Conservation (phyloP, 2,113 vertebrate genomes). For the Irena cyanogastra region DNA sequence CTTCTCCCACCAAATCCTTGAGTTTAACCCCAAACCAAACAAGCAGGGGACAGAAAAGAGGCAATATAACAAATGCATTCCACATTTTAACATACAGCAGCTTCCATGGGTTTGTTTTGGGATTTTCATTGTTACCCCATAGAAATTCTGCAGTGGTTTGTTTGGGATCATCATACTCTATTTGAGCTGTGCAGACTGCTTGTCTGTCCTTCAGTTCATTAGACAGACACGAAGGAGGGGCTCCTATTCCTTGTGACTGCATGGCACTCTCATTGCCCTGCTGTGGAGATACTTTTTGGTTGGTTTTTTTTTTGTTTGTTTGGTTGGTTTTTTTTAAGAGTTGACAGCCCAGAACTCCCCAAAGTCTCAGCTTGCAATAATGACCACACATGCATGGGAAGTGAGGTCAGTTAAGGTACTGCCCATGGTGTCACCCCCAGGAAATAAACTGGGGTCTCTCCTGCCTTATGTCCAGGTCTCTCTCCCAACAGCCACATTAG, state of each 20-base stretch:
- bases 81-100: neutral
- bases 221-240: fast-evolving
- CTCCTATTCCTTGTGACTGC: neutral
- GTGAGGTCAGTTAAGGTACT: neutral
- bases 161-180: neutral
- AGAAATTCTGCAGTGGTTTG: neutral
- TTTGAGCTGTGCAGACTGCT: too few species aligned
- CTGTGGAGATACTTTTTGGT: neutral
- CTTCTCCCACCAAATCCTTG: neutral
- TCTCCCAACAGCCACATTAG: neutral
- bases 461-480: neutral
- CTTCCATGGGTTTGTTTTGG: neutral
- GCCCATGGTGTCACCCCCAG: neutral
- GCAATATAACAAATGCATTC: neutral
- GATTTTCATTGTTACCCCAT: neutral
- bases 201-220: neutral
- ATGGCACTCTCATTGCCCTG: neutral
- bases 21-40: neutral
- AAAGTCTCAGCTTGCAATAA: neutral
- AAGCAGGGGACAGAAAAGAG: neutral
- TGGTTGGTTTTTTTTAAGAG: neutral
- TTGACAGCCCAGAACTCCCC: neutral
- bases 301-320: neutral
- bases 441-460: too few species aligned
- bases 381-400: fast-evolving